Evolutionary conservation across 1,140 invertebrate species (phyloP).

Genomic region (Sycophaga agraensis): DNA sequence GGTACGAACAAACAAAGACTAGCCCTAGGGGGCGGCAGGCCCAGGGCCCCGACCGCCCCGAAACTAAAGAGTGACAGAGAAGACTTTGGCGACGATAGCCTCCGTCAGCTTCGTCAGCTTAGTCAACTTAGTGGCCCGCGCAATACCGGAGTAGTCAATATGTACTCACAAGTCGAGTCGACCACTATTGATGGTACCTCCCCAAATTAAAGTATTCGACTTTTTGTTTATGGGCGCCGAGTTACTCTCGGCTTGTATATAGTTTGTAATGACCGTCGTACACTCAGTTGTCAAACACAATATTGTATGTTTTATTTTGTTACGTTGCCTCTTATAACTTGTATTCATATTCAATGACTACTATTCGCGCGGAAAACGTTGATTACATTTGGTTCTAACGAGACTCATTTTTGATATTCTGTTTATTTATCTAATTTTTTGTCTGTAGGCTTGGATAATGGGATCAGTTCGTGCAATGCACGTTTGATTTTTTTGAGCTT

Average conservation of each 20-base stretch:
- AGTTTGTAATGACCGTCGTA: no score
- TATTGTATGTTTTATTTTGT: no score
- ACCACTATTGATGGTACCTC: constrained; percentile 52
- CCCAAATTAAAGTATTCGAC: constrained; percentile 12
- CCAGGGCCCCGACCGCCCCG: no score
- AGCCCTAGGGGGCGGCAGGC: constrained; percentile 45
- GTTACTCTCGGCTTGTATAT: no score
- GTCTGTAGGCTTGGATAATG: constrained; percentile 50
- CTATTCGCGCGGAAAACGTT: no score
- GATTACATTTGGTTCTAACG: no score
- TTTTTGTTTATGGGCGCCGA: neutral
- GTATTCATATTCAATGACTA: no score
- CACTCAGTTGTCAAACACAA: no score
- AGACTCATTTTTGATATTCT: no score
- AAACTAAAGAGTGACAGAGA: constrained; percentile 56
- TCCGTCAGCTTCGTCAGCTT: no score
- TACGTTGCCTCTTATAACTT: no score
- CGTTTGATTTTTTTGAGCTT: neutral
- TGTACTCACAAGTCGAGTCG: constrained; percentile 47
- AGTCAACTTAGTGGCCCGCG: neutral
- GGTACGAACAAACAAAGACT: constrained; percentile 43
- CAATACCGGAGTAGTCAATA: constrained; percentile 33
- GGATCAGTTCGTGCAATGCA: constrained; percentile 44
- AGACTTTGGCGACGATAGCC: constrained; percentile 47
- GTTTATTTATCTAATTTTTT: constrained; percentile 14